Evolutionary conservation across 2,888 invertebrate species (phyloP).

Genomic region (Amblyteles armatorius): DNA sequence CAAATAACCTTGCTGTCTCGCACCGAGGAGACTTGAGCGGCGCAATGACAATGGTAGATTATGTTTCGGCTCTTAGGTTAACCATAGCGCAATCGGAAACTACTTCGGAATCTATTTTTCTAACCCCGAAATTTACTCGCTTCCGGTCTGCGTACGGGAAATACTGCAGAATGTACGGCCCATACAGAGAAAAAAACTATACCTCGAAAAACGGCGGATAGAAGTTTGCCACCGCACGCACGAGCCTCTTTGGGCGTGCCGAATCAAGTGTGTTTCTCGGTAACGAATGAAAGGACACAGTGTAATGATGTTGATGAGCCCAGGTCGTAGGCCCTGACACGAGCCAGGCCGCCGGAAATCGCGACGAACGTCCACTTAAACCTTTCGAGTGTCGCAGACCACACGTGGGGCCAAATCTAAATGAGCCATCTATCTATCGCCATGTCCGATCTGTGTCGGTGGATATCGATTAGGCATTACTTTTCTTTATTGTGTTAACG

Average conservation of each 20-base stretch:
- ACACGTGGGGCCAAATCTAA: neutral
- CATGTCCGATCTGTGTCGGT: neutral
- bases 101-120: neutral
- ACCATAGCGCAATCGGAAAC: neutral
- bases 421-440: neutral
- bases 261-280: conserved; percentile 48
- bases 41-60: neutral
- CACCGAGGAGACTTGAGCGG: neutral
- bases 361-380: conserved; percentile 14
- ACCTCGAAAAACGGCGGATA: neutral
- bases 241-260: conserved; percentile 8
- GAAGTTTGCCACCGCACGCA: neutral
- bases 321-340: conserved; percentile 28
- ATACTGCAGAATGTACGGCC: neutral
- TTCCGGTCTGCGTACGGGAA: neutral
- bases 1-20: neutral
- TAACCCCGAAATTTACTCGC: neutral
- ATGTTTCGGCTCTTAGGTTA: neutral
- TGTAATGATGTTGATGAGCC: conserved; percentile 38
- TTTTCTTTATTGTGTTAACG: conserved; percentile 23
- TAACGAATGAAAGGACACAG: conserved; percentile 65
- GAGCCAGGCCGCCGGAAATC: conserved; percentile 36
- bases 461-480: neutral
- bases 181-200: neutral
- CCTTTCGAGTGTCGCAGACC: neutral